phyloP scores from a whole-genome alignment of 1,140 invertebrate genomes.

The Sinella curviseta region DNA sequence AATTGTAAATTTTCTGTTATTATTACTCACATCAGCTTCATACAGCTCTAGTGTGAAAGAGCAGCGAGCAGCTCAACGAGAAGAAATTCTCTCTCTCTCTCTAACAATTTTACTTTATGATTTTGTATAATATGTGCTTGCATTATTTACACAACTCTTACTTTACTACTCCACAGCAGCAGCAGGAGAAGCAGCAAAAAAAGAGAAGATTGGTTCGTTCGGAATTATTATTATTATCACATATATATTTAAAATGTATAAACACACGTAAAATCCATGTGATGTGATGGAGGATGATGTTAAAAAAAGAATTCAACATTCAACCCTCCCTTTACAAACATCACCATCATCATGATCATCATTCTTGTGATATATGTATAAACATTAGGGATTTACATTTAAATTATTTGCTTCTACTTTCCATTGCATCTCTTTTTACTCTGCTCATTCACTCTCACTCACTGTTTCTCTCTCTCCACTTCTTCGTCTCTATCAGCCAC shows the following conservation, averaged over 20 bases:
- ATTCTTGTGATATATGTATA: conserved; percentile 24
- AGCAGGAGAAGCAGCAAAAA: not conserved
- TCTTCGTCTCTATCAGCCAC: no score
- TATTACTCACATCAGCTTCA: no score
- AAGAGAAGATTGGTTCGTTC: not conserved
- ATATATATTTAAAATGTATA: not conserved
- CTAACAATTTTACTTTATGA: not conserved
- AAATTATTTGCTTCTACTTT: conserved; percentile 24
- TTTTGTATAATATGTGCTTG: conserved; percentile 1
- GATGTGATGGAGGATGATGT: not conserved
- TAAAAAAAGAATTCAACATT: not conserved
- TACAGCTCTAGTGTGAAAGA: no score
- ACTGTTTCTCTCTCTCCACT: no score
- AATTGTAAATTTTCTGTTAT: not conserved
- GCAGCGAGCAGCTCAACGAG: no score
- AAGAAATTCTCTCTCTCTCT: no score
- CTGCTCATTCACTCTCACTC: not conserved
- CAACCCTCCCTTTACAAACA: conserved; percentile 9
- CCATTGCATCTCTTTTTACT: conserved; percentile 3
- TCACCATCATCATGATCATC: no score
- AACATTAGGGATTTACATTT: conserved; percentile 27
- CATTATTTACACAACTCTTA: not conserved
- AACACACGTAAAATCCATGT: not conserved
- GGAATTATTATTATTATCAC: conserved; percentile 4
- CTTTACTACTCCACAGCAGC: no score